These are phyloP conservation scores for Rhinichthys osculus DNA, from an alignment of 2,797 vertebrate genomes.

Conservation along the genomic window DNA sequence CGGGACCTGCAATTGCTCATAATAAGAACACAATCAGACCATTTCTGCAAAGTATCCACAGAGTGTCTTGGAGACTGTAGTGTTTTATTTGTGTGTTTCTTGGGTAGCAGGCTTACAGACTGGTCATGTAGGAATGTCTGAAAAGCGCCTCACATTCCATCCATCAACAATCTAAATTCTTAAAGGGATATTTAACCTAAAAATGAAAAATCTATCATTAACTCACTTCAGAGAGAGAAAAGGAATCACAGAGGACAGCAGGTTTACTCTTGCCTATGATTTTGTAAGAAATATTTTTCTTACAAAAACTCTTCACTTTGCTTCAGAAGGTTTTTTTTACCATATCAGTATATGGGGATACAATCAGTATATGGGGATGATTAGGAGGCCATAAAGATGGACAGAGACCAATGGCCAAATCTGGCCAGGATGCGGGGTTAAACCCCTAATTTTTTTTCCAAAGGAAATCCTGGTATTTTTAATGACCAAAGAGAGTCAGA, in stretches of 20 bases:
- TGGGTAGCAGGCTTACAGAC: constrained; percentile 16
- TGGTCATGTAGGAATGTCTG: background rate
- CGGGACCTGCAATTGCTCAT: constrained; percentile 26
- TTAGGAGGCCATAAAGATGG: too few species aligned
- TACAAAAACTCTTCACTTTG: too few species aligned
- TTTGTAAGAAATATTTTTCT: too few species aligned
- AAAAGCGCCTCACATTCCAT: constrained; percentile 12
- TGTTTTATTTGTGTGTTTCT: constrained; percentile 11
- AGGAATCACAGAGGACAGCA: too few species aligned
- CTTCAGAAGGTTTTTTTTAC: too few species aligned
- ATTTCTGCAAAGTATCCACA: constrained; percentile 2
- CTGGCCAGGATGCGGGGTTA: too few species aligned
- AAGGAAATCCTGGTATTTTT: too few species aligned
- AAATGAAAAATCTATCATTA: background rate
- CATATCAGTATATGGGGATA: too few species aligned
- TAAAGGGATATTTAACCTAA: background rate
- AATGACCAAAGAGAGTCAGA: too few species aligned
- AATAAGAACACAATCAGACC: constrained; percentile 31
- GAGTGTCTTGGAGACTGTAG: background rate
- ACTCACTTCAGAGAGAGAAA: background rate
- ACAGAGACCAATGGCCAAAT: too few species aligned
- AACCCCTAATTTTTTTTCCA: too few species aligned
- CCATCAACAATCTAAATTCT: background rate
- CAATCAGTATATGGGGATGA: too few species aligned
- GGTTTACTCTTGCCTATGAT: background rate